Evolutionary conservation across 2,797 vertebrate species (phyloP), one percentile per base, ranked within the genome.

Genomic region (Emys orbicularis): DNA sequence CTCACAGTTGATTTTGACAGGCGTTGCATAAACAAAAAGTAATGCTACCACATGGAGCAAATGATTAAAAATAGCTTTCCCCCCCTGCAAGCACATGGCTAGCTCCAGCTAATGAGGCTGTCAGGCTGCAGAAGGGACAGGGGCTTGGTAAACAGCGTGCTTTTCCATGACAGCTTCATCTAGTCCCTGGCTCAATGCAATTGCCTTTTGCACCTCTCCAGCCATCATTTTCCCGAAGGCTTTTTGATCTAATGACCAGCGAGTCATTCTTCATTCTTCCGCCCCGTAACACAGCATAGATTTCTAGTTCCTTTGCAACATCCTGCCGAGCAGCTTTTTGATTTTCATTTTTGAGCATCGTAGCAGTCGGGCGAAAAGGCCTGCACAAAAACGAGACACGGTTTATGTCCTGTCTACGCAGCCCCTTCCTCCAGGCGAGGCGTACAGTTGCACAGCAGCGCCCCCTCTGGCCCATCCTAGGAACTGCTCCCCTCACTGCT

Each of bases 1-100:
- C 0, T 0, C 0, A 52, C 10, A 0, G 0, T 90, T 90, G 31
- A 12, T 79, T 25, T 54, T 16, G 50, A 15, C 15, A 25, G 1
- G 0, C 1, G 2, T 3, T 61, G 47, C n/a, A 12, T 1, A 5
- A 0, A 0, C 2, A 29, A 90, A 94, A 41, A 4, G 72, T 68
- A 23, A 79, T 68, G 56, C 8, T 77, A 37, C 8, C 27, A 27
- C 9, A 8, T 12, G 13, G 59, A 56, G 8, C 7, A 5, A 79
- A 56, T 41, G 1, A 9, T 2, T 72, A 2, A 47, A 57, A 41
- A 34, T 37, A 86, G 34, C 27, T 81, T 80, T 53, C 10, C 57
- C 57, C 83, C 81, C 25, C 34, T 34, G 44, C 0, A 0, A 25
- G 6, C 4, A 8, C 23, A 8, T 53, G 53, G 81, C 9, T 79